phyloP scores from a whole-genome alignment of 2,113 vertebrate species.

The Dolichotis patagonum region DNA sequence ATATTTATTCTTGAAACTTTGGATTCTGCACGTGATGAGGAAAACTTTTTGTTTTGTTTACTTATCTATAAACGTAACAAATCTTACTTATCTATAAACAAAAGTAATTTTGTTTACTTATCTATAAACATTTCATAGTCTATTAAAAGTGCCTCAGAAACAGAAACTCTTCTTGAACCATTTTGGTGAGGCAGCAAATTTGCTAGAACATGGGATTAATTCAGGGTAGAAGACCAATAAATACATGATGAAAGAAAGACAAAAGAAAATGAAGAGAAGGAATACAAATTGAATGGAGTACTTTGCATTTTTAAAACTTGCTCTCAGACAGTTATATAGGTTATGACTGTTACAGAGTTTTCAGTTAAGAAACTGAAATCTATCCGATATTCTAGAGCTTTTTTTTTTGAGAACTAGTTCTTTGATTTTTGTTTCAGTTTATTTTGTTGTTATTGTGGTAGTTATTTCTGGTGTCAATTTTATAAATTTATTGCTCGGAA shows the following conservation, averaged over 20 bases:
- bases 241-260: background rate
- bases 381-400: background rate
- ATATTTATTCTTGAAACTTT: conserved; percentile 27
- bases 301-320: background rate
- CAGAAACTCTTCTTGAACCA: background rate
- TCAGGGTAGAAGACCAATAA: conserved; percentile 39
- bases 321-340: background rate
- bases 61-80: conserved; percentile 17
- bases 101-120: conserved; percentile 52
- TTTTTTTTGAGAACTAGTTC: background rate
- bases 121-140: conserved; percentile 17
- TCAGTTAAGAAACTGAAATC: background rate
- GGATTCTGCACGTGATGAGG: conserved; percentile 22
- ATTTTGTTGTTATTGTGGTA: background rate
- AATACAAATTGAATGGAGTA: background rate
- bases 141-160: conserved; percentile 13
- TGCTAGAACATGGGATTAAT: conserved; percentile 27
- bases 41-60: conserved; percentile 45
- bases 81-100: too few species aligned
- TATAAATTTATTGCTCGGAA: conserved; percentile 18
- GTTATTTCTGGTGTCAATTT: conserved; percentile 1
- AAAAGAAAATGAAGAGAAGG: background rate
- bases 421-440: background rate
- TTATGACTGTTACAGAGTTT: background rate
- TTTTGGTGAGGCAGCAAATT: conserved; percentile 32